Percentiles rank a stretch among this genome's conserved stretches.
Evolutionary conservation across 2,888 invertebrate species (phyloP).

Genomic region (Arctia plantaginis): DNA sequence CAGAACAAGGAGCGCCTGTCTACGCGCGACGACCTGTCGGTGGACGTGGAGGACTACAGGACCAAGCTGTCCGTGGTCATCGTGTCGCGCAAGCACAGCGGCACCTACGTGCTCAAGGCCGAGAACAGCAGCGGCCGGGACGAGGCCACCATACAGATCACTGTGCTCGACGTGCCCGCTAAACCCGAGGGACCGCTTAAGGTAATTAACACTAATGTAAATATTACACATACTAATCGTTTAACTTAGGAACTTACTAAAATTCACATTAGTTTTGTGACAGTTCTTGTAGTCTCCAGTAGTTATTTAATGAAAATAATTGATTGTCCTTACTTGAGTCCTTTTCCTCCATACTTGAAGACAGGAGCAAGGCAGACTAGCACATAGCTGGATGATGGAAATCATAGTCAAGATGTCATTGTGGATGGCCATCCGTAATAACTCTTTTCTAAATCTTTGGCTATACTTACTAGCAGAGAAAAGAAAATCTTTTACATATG

Average conservation of each 20-base stretch:
- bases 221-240: too few species aligned
- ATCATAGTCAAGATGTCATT: background rate
- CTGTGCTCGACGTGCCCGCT: constrained; percentile 95
- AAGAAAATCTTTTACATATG: too few species aligned
- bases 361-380: background rate
- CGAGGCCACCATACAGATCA: constrained; percentile 94
- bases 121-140: constrained; percentile 96
- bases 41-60: constrained; percentile 94
- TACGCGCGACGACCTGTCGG: constrained; percentile 88
- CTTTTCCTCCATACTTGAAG: background rate
- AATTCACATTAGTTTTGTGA: background rate
- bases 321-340: too few species aligned
- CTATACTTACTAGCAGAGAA: background rate
- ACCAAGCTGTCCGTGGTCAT: constrained; percentile 92
- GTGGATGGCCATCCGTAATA: background rate
- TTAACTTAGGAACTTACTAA: background rate
- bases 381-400: background rate
- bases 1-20: constrained; percentile 94
- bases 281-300: too few species aligned
- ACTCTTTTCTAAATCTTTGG: too few species aligned
- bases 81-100: constrained; percentile 92
- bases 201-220: constrained; percentile 67
- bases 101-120: constrained; percentile 94
- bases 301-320: too few species aligned
- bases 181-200: constrained; percentile 97